Conservation (phyloP, 30 jellyfish, hydroid and myxozoan genomes). For the Cassiopea andromeda region DNA sequence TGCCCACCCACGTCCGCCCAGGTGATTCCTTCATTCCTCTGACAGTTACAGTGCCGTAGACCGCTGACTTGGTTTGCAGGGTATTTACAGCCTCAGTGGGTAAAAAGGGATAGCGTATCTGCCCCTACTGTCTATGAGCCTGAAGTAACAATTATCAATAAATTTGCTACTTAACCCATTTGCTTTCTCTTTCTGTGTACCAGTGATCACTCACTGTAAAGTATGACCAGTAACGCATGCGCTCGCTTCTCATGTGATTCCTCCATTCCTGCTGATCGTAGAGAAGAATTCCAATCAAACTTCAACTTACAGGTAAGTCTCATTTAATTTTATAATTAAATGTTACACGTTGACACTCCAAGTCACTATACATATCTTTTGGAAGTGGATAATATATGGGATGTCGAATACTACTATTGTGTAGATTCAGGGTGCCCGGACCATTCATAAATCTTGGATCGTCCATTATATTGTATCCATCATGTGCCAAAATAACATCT, state of each 20-base stretch:
- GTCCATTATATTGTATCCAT: too few species aligned
- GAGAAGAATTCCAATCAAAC: slow-evolving; percentile 64
- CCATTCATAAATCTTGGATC: too few species aligned
- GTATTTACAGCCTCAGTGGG: background rate
- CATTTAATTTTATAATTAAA: background rate
- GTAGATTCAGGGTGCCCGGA: too few species aligned
- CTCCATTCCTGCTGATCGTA: slow-evolving; percentile 53
- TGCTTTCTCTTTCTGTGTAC: background rate
- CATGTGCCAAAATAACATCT: too few species aligned
- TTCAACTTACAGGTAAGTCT: slow-evolving; percentile 22
- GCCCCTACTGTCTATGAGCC: background rate
- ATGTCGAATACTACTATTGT: too few species aligned
- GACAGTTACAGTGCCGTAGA: background rate
- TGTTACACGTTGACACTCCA: too few species aligned
- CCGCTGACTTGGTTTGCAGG: background rate
- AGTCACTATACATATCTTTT: too few species aligned
- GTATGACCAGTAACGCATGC: slow-evolving; percentile 59
- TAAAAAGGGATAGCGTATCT: background rate
- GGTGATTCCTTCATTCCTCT: background rate
- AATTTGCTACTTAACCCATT: background rate
- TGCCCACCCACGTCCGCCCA: background rate
- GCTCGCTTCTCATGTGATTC: slow-evolving; percentile 69
- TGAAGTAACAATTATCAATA: background rate
- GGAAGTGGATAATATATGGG: too few species aligned
- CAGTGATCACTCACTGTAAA: background rate